These are phyloP conservation scores for Papilio demoleus DNA, from an alignment of 2,888 invertebrate species.

Conservation along the genomic window DNA sequence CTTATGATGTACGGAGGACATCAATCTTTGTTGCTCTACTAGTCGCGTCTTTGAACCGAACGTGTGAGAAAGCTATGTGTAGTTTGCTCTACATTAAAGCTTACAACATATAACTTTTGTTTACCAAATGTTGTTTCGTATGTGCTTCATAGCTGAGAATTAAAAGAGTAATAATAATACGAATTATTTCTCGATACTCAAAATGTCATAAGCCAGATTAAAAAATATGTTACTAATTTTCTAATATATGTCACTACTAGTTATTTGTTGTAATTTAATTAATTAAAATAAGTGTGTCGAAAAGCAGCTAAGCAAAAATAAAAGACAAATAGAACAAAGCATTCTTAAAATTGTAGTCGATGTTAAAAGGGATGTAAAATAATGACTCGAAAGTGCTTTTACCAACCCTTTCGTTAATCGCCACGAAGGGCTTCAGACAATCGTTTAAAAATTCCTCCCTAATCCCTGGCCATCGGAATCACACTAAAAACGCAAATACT, in stretches of 20 bases:
- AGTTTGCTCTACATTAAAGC: not conserved
- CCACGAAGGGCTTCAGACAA: slow-evolving; percentile 64
- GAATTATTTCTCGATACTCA: too few relatives aligned
- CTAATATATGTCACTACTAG: not conserved
- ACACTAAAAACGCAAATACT: slow-evolving; percentile 80
- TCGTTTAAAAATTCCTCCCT: slow-evolving; percentile 76
- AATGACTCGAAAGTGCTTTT: slow-evolving; percentile 76
- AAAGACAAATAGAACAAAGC: slow-evolving; percentile 33
- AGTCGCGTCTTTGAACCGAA: slow-evolving; percentile 15
- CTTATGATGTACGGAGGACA: slow-evolving; percentile 82
- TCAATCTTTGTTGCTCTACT: slow-evolving; percentile 57
- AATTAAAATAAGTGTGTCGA: slow-evolving; percentile 27
- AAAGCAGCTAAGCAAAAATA: slow-evolving; percentile 11
- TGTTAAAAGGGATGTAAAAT: slow-evolving; percentile 74
- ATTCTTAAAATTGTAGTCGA: slow-evolving; percentile 45
- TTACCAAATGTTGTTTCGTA: not conserved
- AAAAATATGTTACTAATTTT: not conserved
- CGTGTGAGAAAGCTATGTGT: slow-evolving; percentile 47
- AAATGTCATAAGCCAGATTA: too few relatives aligned
- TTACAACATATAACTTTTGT: not conserved
- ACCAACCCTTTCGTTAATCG: slow-evolving; percentile 76
- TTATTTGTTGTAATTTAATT: not conserved
- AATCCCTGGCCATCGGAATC: slow-evolving; percentile 76
- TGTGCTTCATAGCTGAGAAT: not conserved
- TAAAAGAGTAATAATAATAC: not conserved